Base-by-base conservation (phyloP, 2,797 vertebrate genomes). In the Paratrypauchen microcephalus region DNA sequence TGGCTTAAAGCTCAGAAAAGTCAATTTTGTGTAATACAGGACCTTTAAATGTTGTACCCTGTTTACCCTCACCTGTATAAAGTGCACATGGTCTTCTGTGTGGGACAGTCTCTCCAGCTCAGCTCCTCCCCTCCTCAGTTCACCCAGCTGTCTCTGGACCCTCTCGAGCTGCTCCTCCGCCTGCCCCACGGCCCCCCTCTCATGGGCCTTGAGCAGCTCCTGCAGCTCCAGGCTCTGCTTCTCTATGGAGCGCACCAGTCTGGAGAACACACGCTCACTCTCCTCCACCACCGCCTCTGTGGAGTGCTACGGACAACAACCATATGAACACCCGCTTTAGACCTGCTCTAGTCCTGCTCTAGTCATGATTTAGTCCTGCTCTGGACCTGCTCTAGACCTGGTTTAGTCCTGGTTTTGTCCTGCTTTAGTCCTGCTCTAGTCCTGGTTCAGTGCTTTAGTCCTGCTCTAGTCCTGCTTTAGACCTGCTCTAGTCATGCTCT, bases 261-360 rank as follows among this genome's bases (percentile, higher is more conserved):
- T 89, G 62, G 81, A 72, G 83, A 92, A 93, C 75, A 92, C 83
- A 78, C 90, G 86, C 74, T 93, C 92, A 0, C 91, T 92, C 73
- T 93, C 92, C 69, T 93, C 92, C 74, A 91, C 79, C 0, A 73
- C 89, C 0, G 89, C 90, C 4, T 92, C 90, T 0, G 90, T 80
- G 15, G 92, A 89, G 69, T 92, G 92, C 93, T 94, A 75, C 4
- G 18, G 60, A 73, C n/a, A 32, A 65, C 2, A 13, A 36, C 1
- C 2, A 36, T 2, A 60, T 8, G 21, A 23, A 32, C 6, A 6
- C 32, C 32, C 7, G 32, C 8, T n/a, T 36, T 9, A 9, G 32
- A 9, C 8, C 32, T 8, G 32, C 1, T 36, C 9, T 6, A 9
- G 8, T 36, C 8, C 32, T 9, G 32, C 1, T 36, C 2, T 2